Evolutionary conservation across 2,888 invertebrate genomes (phyloP).

Genomic region (Aradus depressus): DNA sequence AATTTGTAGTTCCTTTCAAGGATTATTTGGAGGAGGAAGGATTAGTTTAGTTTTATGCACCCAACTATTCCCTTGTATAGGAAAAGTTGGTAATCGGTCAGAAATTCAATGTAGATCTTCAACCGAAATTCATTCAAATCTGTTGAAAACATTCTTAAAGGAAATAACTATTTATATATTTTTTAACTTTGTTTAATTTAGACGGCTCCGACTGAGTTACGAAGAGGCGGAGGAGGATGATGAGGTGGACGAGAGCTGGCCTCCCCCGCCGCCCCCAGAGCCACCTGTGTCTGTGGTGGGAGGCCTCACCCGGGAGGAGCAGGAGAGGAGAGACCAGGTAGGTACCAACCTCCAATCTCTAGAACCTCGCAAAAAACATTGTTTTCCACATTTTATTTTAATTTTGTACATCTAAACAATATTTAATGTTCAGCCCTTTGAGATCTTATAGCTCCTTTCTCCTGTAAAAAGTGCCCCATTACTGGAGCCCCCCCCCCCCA

Average conservation of each 20-base stretch:
- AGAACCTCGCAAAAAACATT: background rate
- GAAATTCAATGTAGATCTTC: too few species aligned
- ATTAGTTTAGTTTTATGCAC: too few species aligned
- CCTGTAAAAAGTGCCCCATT: too few species aligned
- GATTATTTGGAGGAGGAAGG: too few species aligned
- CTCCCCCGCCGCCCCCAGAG: constrained; percentile 7
- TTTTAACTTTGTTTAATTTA: background rate
- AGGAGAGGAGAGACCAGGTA: constrained; percentile 11
- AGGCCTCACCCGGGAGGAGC: constrained; percentile 13
- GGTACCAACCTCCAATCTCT: background rate
- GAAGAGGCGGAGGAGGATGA: constrained; percentile 1
- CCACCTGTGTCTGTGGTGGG: too few species aligned
- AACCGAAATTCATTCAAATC: too few species aligned
- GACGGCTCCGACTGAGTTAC: too few species aligned
- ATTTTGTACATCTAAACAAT: background rate
- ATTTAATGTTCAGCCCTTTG: background rate
- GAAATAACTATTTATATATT: background rate
- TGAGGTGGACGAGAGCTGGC: background rate
- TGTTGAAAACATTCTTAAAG: background rate
- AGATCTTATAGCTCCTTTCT: too few species aligned
- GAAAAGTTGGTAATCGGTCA: too few species aligned
- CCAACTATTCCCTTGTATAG: too few species aligned
- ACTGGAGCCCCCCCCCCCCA: too few species aligned
- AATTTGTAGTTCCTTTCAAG: too few species aligned
- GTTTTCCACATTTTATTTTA: background rate